Percentiles rank a stretch among this genome's conserved stretches.
These are phyloP conservation scores for Passerina amoena DNA, from an alignment of 2,113 vertebrate genomes.

Conservation along the genomic window DNA sequence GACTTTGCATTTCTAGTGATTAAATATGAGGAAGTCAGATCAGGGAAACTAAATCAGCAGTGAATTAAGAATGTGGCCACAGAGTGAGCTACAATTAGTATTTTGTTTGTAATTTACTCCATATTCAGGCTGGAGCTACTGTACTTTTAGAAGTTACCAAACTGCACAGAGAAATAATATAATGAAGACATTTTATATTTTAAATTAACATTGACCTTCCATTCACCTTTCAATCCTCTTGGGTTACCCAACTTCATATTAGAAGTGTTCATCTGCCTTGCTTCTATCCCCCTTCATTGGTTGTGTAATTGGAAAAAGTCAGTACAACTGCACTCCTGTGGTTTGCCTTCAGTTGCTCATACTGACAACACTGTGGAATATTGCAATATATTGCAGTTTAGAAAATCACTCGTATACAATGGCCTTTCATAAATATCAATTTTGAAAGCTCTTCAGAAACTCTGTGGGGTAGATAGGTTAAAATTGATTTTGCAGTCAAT, in stretches of 20 bases:
- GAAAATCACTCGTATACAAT: background rate
- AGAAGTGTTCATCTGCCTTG: background rate
- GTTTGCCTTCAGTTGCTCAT: background rate
- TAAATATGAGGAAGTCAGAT: background rate
- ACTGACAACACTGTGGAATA: background rate
- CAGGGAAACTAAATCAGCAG: background rate
- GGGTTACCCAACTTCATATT: background rate
- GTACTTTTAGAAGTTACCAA: background rate
- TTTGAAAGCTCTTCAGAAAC: background rate
- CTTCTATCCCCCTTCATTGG: background rate
- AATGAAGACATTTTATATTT: background rate
- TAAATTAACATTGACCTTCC: background rate
- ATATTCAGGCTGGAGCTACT: background rate
- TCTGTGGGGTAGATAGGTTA: background rate
- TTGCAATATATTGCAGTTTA: background rate
- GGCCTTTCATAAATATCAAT: background rate
- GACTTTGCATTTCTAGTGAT: background rate
- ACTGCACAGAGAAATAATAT: background rate
- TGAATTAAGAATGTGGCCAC: background rate
- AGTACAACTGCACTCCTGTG: background rate
- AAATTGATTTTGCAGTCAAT: background rate
- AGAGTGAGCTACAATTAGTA: background rate
- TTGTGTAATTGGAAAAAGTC: background rate
- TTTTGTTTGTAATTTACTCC: background rate
- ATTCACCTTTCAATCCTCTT: background rate